Evolutionary conservation across 2,888 invertebrate genomes (phyloP), one percentile per base, ranked within the genome.

Genomic region (Nomada goodeniana): DNA sequence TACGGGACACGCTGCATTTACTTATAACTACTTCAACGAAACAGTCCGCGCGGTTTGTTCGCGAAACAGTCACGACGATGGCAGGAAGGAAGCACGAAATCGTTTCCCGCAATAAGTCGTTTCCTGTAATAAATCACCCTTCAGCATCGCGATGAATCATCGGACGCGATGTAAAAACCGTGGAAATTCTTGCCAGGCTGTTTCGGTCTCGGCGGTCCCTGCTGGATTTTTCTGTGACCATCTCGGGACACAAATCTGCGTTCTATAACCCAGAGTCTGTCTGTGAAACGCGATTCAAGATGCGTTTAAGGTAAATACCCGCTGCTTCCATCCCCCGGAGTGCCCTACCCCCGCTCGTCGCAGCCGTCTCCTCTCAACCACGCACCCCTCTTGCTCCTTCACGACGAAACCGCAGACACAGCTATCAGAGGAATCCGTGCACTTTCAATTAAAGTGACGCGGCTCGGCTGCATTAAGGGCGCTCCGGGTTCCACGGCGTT

Each of bases 381-480:
- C 57, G 55, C 57, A 11, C 44, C 59, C 44, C 76, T 26, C 50
- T 44, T 61, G 60, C 83, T 76, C 82, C 73, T 82, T 73, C 77
- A 61, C 83, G 83, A 52, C 44, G 65, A 36, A 63, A 75, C 76
- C 75, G 78, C 82, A 82, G 76, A 76, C 82, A 26, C 74, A 64
- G 81, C 78, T 81, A 86, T 85, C 82, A 86, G 79, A 80, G 83
- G 84, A 83, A 87, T 87, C 84, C 84, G 88, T 88, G 89, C 84
- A 83, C 86, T 88, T 86, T 86, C 89, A 90, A 90, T 91, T 91
- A 89, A 88, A 85, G 85, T 80, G 85, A 89, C 83, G 84, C 75
- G 81, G 76, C 83, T 81, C 81, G 76, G 79, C 75, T 82, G 84
- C 81, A 82, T 88, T 85, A 88, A 88, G 82, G 78, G 61, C 77